Evolutionary conservation across 1,140 invertebrate genomes (phyloP).

Genomic region (Pachyrhynchus sulphureomaculatus): DNA sequence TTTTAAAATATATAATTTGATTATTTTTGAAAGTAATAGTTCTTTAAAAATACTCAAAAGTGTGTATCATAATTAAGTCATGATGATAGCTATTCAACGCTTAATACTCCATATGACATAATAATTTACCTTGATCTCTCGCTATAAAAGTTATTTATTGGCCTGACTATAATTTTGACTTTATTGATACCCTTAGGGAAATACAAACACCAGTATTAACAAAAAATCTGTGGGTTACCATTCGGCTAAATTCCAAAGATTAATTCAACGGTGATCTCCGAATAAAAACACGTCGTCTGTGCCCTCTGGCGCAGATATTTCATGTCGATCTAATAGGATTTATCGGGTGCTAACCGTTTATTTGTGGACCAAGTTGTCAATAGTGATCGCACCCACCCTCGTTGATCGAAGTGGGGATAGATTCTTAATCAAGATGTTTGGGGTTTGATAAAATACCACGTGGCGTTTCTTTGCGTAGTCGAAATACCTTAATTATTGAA

Average conservation of each 20-base stretch:
- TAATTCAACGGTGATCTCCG: not conserved
- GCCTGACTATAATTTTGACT: no score
- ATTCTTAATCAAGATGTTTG: conserved; percentile 30
- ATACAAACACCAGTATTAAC: no score
- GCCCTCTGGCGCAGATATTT: conserved; percentile 21
- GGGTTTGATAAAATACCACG: conserved; percentile 10
- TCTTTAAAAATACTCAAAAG: no score
- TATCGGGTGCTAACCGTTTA: conserved; percentile 33
- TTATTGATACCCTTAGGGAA: no score
- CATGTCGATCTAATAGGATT: conserved; percentile 30
- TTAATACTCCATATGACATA: no score
- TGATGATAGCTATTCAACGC: no score
- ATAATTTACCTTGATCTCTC: no score
- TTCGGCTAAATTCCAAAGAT: not conserved
- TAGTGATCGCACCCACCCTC: conserved; percentile 18
- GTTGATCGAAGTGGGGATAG: conserved; percentile 13
- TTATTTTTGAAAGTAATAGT: no score
- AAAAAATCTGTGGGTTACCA: no score
- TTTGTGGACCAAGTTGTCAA: conserved; percentile 31
- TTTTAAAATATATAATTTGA: no score
- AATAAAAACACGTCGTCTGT: conserved; percentile 23
- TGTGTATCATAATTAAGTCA: no score
- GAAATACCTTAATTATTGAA: not conserved
- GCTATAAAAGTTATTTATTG: no score
- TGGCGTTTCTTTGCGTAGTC: not conserved